phyloP scores from a whole-genome alignment of 2,888 invertebrate genomes.

The Dicyrtomina minuta region DNA sequence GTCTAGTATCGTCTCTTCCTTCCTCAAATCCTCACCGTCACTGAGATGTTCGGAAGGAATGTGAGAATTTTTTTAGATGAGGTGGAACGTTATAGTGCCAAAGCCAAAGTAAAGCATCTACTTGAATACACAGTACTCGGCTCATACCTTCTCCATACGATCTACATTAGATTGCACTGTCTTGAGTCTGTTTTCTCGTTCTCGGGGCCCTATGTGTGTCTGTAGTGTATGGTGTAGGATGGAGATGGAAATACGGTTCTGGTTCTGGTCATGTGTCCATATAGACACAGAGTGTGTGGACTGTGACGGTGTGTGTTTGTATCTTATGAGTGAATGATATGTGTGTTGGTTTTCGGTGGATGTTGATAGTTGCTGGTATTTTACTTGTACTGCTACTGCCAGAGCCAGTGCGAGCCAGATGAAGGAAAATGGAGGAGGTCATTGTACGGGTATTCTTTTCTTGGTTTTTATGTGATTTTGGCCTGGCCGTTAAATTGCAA shows the following conservation, averaged over 20 bases:
- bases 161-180: too few relatives aligned
- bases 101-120: too few relatives aligned
- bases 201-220: not conserved
- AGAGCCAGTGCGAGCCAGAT: not conserved
- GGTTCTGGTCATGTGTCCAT: too few relatives aligned
- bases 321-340: not conserved
- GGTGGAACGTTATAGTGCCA: not conserved
- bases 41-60: not conserved
- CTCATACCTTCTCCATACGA: too few relatives aligned
- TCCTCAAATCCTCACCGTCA: too few relatives aligned
- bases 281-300: too few relatives aligned
- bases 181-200: too few relatives aligned
- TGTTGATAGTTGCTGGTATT: too few relatives aligned
- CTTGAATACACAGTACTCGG: too few relatives aligned
- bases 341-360: slow-evolving; percentile 8
- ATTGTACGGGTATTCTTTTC: slow-evolving; percentile 33
- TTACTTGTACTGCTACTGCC: slow-evolving; percentile 6
- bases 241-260: not conserved
- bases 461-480: slow-evolving; percentile 33
- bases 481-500: slow-evolving; percentile 29
- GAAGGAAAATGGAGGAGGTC: slow-evolving; percentile 22
- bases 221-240: not conserved
- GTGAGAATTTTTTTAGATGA: slow-evolving; percentile 16
- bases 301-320: too few relatives aligned
- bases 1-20: too few relatives aligned